phyloP scores from a whole-genome alignment of 1,140 invertebrate species.

The Dendrolimus kikuchii region DNA sequence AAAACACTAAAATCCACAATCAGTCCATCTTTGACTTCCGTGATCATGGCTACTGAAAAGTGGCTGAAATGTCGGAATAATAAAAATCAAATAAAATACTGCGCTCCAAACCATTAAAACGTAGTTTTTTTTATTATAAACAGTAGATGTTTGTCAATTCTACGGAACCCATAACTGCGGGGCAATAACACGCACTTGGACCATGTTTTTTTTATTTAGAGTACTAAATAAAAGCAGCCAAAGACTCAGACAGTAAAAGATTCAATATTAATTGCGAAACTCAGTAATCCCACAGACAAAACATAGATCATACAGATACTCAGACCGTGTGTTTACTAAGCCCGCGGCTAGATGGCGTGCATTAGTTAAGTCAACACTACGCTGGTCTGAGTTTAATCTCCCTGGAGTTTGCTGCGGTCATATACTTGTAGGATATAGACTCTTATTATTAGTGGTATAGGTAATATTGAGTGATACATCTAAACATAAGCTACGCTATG shows the following conservation, averaged over 20 bases:
- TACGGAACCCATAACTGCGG: too few species aligned
- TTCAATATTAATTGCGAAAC: slow-evolving; percentile 22
- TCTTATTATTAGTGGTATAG: background rate
- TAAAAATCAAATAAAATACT: too few species aligned
- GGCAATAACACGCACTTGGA: too few species aligned
- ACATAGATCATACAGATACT: slow-evolving; percentile 25
- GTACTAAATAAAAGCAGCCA: too few species aligned
- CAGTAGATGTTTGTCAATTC: background rate
- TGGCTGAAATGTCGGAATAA: too few species aligned
- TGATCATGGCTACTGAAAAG: too few species aligned
- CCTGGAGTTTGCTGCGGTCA: slow-evolving; percentile 5
- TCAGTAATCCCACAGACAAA: slow-evolving; percentile 34
- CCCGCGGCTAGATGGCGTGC: slow-evolving; percentile 58
- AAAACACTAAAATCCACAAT: too few species aligned
- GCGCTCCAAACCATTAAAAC: background rate
- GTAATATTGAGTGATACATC: too few species aligned
- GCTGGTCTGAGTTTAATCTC: slow-evolving; percentile 34
- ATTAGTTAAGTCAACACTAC: slow-evolving; percentile 54
- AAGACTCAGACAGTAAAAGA: background rate
- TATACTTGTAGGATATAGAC: background rate
- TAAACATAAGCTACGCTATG: too few species aligned
- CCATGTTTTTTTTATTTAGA: too few species aligned
- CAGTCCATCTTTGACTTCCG: too few species aligned
- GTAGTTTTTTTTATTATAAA: background rate
- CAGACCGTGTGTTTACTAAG: slow-evolving; percentile 35